Evolutionary conservation across 2,113 vertebrate species (phyloP).

Genomic region (Chloropsis hardwickii): DNA sequence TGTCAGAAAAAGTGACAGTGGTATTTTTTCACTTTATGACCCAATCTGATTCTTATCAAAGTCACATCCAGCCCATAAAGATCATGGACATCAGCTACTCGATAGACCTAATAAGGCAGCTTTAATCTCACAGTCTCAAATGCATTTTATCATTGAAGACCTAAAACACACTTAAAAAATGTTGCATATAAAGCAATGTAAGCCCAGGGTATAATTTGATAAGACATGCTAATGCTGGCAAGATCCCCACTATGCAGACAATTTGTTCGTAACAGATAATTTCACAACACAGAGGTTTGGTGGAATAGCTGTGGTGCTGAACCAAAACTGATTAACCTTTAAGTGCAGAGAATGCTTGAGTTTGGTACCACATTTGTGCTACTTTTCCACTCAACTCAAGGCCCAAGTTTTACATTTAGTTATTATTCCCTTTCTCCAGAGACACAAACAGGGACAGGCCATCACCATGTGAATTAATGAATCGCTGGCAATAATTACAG

Average conservation of each 20-base stretch:
- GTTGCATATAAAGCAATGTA: neutral
- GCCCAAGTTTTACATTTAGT: neutral
- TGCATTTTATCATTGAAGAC: neutral
- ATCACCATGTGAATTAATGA: constrained; percentile 52
- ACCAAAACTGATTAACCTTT: neutral
- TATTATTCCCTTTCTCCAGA: constrained; percentile 29
- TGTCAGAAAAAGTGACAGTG: constrained; percentile 60
- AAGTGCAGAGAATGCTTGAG: neutral
- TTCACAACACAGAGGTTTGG: neutral
- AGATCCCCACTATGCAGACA: neutral
- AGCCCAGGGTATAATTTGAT: neutral
- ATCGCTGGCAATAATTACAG: constrained; percentile 46
- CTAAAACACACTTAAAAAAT: neutral
- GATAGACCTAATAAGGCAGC: constrained; percentile 11
- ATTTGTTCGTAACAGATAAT: neutral
- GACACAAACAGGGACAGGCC: constrained; percentile 22
- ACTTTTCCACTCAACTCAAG: neutral
- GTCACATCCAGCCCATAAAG: constrained; percentile 27
- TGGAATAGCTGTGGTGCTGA: neutral
- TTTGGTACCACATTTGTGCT: neutral
- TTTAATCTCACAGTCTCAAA: neutral
- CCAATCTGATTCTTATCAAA: constrained; percentile 37
- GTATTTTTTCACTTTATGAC: constrained; percentile 52
- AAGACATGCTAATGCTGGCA: neutral
- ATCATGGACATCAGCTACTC: neutral